Evolutionary conservation across 2,888 invertebrate genomes (phyloP).

Genomic region (Tenthredo distinguenda): DNA sequence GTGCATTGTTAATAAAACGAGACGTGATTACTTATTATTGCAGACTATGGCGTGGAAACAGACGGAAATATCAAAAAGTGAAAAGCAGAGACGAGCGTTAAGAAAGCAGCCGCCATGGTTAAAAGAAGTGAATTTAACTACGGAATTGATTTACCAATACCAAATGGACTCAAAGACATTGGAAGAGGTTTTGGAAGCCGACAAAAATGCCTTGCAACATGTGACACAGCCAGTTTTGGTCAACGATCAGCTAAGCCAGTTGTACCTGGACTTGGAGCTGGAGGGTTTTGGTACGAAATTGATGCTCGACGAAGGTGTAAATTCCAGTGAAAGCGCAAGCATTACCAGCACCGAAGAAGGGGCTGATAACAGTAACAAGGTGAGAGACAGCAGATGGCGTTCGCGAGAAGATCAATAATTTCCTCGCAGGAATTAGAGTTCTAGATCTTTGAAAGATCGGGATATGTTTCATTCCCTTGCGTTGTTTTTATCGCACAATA

Average conservation of each 20-base stretch:
- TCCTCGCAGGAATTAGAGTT: background rate
- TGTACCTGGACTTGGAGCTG: slow-evolving; percentile 85
- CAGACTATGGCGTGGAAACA: slow-evolving; percentile 10
- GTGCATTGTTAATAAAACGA: background rate
- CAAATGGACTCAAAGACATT: slow-evolving; percentile 81
- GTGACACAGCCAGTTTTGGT: slow-evolving; percentile 84
- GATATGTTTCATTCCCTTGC: background rate
- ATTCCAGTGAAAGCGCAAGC: slow-evolving; percentile 80
- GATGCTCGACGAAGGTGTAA: slow-evolving; percentile 83
- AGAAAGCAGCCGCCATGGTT: slow-evolving; percentile 84
- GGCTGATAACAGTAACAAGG: slow-evolving; percentile 69
- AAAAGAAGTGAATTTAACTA: slow-evolving; percentile 83
- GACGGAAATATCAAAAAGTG: background rate
- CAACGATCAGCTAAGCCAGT: slow-evolving; percentile 86
- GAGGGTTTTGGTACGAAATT: slow-evolving; percentile 82
- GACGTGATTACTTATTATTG: background rate
- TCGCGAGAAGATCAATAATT: background rate
- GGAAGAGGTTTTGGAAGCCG: slow-evolving; percentile 83
- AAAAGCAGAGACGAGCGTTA: slow-evolving; percentile 56
- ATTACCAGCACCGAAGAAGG: slow-evolving; percentile 74
- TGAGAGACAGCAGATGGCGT: slow-evolving; percentile 62
- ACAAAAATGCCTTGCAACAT: slow-evolving; percentile 80
- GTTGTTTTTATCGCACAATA: background rate
- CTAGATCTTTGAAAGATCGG: background rate
- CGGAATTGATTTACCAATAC: slow-evolving; percentile 86